A percentile compares a stretch with the other conserved stretches of the same genome.
Evolutionary conservation across 1,140 invertebrate genomes (phyloP).

Genomic region (Stenopsyche tienmushanensis): DNA sequence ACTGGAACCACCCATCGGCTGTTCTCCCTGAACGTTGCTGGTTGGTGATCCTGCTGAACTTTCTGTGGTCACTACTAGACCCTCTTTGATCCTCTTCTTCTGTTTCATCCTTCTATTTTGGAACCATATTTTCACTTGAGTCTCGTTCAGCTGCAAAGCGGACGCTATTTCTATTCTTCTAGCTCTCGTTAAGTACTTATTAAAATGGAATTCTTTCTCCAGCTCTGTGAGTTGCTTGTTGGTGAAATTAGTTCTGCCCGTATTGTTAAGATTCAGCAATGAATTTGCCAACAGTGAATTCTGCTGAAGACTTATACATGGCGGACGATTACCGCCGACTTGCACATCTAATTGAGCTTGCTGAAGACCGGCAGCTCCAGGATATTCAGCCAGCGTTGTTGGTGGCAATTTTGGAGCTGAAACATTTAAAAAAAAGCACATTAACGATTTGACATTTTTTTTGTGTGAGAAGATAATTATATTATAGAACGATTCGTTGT

Average conservation of each 20-base stretch:
- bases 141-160: constrained; percentile 94
- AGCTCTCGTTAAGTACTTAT: constrained; percentile 96
- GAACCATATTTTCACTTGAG: constrained; percentile 91
- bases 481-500: neutral
- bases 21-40: constrained; percentile 43
- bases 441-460: no score
- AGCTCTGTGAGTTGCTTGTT: constrained; percentile 98
- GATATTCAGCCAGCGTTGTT: constrained; percentile 48
- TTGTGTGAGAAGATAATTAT: neutral
- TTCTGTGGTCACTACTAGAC: constrained; percentile 60
- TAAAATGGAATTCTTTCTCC: constrained; percentile 99
- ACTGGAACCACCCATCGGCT: constrained; percentile 52
- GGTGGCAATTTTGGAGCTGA: constrained; percentile 69
- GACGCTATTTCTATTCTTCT: constrained; percentile 97
- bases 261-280: constrained; percentile 70
- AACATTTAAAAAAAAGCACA: constrained; percentile 47
- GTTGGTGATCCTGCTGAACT: constrained; percentile 46
- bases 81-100: constrained; percentile 91
- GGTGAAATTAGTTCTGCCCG: constrained; percentile 95
- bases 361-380: constrained; percentile 43
- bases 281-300: constrained; percentile 52
- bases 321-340: constrained; percentile 44
- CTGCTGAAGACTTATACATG: constrained; percentile 46
- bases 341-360: constrained; percentile 49
- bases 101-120: constrained; percentile 93